Evolutionary conservation across 1,140 invertebrate genomes (phyloP).

Genomic region (Drosophila ercepeae): DNA sequence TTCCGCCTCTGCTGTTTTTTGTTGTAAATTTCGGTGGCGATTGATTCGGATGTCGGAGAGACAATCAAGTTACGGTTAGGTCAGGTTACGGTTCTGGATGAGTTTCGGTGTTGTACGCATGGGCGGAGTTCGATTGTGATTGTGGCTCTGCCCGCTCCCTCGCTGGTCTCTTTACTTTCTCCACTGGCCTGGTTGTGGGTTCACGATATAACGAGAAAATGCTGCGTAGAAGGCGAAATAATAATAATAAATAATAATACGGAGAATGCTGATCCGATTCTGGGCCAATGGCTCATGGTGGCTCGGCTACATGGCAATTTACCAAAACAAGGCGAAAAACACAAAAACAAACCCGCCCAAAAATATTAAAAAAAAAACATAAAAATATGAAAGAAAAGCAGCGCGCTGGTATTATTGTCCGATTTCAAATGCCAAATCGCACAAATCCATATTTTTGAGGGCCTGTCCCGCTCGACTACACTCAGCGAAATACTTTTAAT

Average conservation of each 20-base stretch:
- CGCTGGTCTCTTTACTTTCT: not conserved
- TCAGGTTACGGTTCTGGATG: conserved; percentile 24
- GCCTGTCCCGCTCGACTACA: not conserved
- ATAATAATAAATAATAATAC: conserved; percentile 56
- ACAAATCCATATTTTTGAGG: conserved; percentile 27
- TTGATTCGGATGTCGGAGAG: not conserved
- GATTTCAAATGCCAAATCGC: conserved; percentile 23
- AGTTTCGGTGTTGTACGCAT: conserved; percentile 33
- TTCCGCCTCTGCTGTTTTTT: conserved; percentile 5
- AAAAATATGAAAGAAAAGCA: conserved; percentile 12
- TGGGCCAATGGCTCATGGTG: no score
- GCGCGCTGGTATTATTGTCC: conserved; percentile 1
- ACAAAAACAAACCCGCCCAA: conserved; percentile 3
- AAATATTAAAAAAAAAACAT: conserved; percentile 25
- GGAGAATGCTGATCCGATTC: not conserved
- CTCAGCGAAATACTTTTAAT: not conserved
- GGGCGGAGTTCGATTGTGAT: conserved; percentile 22
- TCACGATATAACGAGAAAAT: conserved; percentile 5
- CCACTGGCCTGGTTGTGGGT: not conserved
- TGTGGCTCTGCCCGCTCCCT: not conserved
- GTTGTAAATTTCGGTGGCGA: not conserved
- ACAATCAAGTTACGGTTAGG: conserved; percentile 24
- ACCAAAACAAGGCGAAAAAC: conserved; percentile 60
- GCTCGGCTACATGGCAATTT: conserved; percentile 57
- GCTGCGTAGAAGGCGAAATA: conserved; percentile 46